Evolutionary conservation across 2,113 vertebrate species (phyloP), one percentile per base, ranked within the genome.

Genomic region (Nesoenas mayeri): DNA sequence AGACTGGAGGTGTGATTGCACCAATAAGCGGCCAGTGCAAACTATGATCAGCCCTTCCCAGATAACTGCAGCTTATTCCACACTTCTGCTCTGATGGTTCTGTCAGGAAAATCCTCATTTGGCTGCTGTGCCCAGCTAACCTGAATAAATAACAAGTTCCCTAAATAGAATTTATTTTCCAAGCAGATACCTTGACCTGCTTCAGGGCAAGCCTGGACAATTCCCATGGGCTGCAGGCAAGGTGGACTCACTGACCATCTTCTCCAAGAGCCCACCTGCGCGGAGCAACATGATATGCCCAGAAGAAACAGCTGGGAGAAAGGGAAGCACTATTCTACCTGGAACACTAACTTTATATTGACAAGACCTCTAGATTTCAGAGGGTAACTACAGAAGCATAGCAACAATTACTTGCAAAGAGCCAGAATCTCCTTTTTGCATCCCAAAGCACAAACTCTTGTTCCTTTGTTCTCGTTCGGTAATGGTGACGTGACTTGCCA

Each of bases 11-110:
- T 0, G 1, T 40, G 28, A 65, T 79, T 75, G 69, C 51, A 83
- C 21, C 0, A 0, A 26, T 24, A n/a, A 85, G 42, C 0, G 0
- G 29, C 36, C 32, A 67, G 42, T 11, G 38, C 61, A 75, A 91
- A 87, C 36, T 15, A 40, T 2, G 22, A 65, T 15, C 0, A 0
- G 24, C 25, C 44, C 28, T 82, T 53, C 75, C 47, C 32, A 61
- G 31, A 12, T 47, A 89, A 64, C 32, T 48, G 38, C 3, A 0
- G 36, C 1, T 1, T 15, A 62, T 72, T 58, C 57, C 54, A 50
- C 12, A 29, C 21, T 67, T 69, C 32, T 62, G 40, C 58, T 28
- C 36, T 72, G 34, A 78, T 89, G n/a, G 38, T 62, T 34, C 69
- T n/a, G 31, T 44, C 42, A 72, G 51, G 29, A 67, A 84, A 95